Evolutionary conservation across 2,113 vertebrate species (phyloP).

Genomic region (Solenodon paradoxus): DNA sequence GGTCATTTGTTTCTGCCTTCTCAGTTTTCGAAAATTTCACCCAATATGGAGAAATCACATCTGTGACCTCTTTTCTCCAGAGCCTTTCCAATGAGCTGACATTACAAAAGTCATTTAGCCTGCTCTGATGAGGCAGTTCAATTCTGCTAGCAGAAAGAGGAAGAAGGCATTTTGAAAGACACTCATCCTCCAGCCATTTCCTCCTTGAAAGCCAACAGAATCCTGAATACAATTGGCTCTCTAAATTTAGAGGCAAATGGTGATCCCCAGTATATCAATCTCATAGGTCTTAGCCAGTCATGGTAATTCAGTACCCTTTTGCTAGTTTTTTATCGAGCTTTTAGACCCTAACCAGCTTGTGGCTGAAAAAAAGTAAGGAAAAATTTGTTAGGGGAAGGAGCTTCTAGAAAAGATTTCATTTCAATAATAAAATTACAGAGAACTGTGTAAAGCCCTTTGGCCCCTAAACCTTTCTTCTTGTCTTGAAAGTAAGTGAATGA

Average conservation of each 20-base stretch:
- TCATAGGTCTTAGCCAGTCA: neutral
- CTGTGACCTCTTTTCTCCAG: neutral
- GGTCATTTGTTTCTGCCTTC: neutral
- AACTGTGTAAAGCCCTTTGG: neutral
- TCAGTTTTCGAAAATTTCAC: neutral
- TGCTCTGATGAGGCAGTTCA: neutral
- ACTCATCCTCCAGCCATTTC: neutral
- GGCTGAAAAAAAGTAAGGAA: neutral
- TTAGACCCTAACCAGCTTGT: neutral
- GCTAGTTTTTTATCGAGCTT: neutral
- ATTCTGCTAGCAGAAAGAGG: neutral
- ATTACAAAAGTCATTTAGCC: neutral
- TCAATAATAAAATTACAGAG: slow-evolving; percentile 20
- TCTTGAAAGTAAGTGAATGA: neutral
- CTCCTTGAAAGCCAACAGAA: neutral
- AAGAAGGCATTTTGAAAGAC: neutral
- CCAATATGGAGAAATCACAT: neutral
- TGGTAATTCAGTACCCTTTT: neutral
- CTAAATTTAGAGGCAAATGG: neutral
- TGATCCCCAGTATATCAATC: neutral
- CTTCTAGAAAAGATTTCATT: neutral
- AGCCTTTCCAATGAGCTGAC: neutral
- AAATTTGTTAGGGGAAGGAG: neutral
- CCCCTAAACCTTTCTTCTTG: neutral
- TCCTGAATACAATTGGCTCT: neutral